Percentiles rank a stretch among this genome's conserved stretches.
Evolutionary conservation across 92 coral and sea anemone genomes (phyloP).

Genomic region (Zoanthus sociatus): DNA sequence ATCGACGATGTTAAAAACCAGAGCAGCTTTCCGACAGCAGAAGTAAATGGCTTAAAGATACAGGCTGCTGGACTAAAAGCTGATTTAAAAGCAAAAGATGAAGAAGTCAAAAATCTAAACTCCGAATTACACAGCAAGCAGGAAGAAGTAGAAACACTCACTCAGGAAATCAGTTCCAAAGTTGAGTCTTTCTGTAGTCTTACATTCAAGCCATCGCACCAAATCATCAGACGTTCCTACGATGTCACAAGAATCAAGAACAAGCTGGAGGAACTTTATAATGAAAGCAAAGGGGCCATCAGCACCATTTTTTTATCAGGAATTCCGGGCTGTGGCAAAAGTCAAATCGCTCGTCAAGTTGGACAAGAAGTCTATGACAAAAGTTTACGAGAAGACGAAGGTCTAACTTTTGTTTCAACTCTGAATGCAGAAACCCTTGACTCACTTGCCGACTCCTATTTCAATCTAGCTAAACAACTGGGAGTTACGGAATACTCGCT

Average conservation of each 20-base stretch:
- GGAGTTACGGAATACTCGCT: not conserved
- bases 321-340: slow-evolving; percentile 66
- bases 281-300: slow-evolving; percentile 23
- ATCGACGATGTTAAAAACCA: slow-evolving; percentile 27
- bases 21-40: slow-evolving; percentile 11
- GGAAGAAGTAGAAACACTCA: slow-evolving; percentile 4
- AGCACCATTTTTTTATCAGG: slow-evolving; percentile 50
- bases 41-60: not conserved
- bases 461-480: slow-evolving; percentile 41
- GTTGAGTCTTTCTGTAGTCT: slow-evolving; percentile 46
- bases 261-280: slow-evolving; percentile 9
- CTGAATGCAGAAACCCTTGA: slow-evolving; percentile 46
- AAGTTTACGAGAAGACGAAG: not conserved
- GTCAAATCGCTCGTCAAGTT: slow-evolving; percentile 37
- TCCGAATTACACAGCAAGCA: no score
- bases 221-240: slow-evolving; percentile 16
- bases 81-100: not conserved
- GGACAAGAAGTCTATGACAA: not conserved
- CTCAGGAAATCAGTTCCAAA: slow-evolving; percentile 44
- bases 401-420: slow-evolving; percentile 55
- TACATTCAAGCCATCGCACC: slow-evolving; percentile 61
- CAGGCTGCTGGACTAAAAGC: not conserved
- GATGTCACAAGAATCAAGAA: slow-evolving; percentile 27
- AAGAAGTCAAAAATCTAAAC: no score
- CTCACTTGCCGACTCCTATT: slow-evolving; percentile 51